Percentiles rank a stretch among this genome's conserved stretches.
These are phyloP conservation scores for Sakesphorus luctuosus DNA, from an alignment of 2,113 vertebrate species.

Conservation along the genomic window DNA sequence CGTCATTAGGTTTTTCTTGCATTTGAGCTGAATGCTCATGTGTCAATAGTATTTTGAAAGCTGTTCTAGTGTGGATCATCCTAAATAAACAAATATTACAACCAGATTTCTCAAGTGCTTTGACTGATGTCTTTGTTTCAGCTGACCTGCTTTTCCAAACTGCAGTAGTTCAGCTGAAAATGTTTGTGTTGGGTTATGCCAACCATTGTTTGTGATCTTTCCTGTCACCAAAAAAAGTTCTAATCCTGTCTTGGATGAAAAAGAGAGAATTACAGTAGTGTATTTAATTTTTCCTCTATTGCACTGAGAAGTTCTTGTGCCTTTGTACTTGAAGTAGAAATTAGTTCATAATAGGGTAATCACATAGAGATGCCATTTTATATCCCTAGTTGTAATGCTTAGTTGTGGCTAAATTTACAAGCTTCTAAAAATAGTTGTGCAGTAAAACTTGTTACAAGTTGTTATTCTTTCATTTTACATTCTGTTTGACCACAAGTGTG, in stretches of 20 bases:
- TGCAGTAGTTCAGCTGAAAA: background rate
- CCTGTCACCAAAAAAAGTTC: background rate
- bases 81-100: background rate
- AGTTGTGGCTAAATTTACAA: background rate
- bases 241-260: background rate
- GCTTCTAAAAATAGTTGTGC: background rate
- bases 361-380: background rate
- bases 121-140: background rate
- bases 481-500: background rate
- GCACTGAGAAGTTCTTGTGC: background rate
- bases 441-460: background rate
- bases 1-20: background rate
- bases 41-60: background rate
- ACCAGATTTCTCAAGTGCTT: background rate
- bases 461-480: background rate
- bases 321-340: background rate
- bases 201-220: background rate
- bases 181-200: background rate
- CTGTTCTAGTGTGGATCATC: background rate
- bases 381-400: accelerated
- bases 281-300: background rate
- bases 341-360: background rate
- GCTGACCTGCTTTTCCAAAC: background rate
- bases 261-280: background rate
- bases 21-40: background rate